These are phyloP conservation scores for Drymonia ruficornis DNA, from an alignment of 2,888 invertebrate genomes.

Conservation along the genomic window DNA sequence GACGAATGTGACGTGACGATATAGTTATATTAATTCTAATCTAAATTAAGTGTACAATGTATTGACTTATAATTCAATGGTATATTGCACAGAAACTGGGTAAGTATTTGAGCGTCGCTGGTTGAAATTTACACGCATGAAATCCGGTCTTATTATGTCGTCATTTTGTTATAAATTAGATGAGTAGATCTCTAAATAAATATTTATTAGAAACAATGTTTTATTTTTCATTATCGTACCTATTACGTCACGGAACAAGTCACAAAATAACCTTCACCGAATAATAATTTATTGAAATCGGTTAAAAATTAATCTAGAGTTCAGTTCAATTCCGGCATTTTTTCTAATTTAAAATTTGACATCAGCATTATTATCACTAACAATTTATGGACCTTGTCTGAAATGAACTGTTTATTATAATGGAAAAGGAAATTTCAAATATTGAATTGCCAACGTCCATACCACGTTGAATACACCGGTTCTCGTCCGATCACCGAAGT, in stretches of 20 bases:
- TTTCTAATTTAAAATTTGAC: too few species aligned
- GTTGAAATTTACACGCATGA: conserved; percentile 27
- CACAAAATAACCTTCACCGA: too few species aligned
- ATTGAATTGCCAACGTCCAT: conserved; percentile 46
- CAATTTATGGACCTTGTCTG: too few species aligned
- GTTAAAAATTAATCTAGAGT: too few species aligned
- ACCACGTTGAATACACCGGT: conserved; percentile 75
- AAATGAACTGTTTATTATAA: too few species aligned
- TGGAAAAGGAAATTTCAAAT: background rate
- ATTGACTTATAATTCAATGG: conserved; percentile 37
- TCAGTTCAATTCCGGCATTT: too few species aligned
- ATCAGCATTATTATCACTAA: background rate
- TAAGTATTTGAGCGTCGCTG: conserved; percentile 21
- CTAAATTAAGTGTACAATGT: conserved; percentile 46
- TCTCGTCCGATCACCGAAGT: conserved; percentile 80
- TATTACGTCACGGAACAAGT: too few species aligned
- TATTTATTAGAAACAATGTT: conserved; percentile 48
- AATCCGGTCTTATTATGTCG: conserved; percentile 29
- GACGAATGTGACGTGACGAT: too few species aligned
- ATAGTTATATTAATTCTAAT: conserved; percentile 22
- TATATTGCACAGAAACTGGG: conserved; percentile 26
- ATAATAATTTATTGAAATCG: too few species aligned
- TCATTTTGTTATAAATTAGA: conserved; percentile 46
- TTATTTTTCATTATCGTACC: too few species aligned
- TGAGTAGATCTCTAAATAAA: conserved; percentile 66